Base-by-base conservation (phyloP, 2,113 vertebrate genomes). In the Nymphicus hollandicus region DNA sequence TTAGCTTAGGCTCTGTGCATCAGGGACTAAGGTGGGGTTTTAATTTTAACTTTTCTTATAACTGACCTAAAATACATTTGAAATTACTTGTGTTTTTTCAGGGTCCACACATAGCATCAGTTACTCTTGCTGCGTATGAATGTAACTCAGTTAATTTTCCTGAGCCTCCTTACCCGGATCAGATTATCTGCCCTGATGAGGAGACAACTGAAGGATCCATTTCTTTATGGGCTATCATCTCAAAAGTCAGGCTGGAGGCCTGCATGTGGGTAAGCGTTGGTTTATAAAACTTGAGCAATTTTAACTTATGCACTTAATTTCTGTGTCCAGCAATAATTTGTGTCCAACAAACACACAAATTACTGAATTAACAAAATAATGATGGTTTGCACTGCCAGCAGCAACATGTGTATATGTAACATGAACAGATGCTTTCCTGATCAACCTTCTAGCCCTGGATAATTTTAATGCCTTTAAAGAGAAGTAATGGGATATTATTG, bases 91-190 rank as follows among this genome's bases (percentile, higher is more conserved):
- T 93, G 37, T 89, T 69, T 94, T 96, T 77, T 19, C 95, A 99
- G 99, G 99, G 99, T 92, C 99, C 99, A 94, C 99, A 99, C 96
- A 99, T 99, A 98, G 99, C 99, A 43, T 99, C 99, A 22, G 99
- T 99, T 58, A 99, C 99, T 18, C 98, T 99, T 95, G 99, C 99
- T 96, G 99, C 99, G 7, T 99, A 99, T 74, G 99, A 99, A 98
- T 99, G 99, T 88, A 98, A 99, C 94, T 99, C 99, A 28, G 99
- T 99, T 81, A 98, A 99, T 97, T 99, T 99, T 93, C 99, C 99
- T 11, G 99, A 99, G 97, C 99, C 99, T 37, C 99, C 99, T 1
- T 99, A 99, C 96, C 99, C 99, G 1, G 99, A 99, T 96, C 98
- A 99, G 76, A 99, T 99, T 39, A 96, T 99, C 91, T 99, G 99